Percentiles rank a stretch among this genome's conserved stretches.
Evolutionary conservation across 1,140 invertebrate species (phyloP).

Genomic region (Trachymyrmex cornetzi): DNA sequence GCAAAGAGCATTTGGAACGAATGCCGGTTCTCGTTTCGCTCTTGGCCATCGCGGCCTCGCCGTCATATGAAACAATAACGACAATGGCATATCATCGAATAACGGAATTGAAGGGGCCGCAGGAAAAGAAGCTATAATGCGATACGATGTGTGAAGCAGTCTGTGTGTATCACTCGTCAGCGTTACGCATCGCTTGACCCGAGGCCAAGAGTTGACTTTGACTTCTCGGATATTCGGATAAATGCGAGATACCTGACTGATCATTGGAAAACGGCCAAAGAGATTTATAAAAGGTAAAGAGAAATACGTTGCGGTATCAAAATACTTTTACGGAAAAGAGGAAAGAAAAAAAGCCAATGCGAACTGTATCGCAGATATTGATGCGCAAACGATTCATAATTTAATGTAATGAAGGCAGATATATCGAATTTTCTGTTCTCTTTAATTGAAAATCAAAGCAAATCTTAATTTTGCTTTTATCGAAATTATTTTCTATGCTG

Average conservation of each 20-base stretch:
- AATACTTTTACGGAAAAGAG: neutral
- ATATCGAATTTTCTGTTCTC: neutral
- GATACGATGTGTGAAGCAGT: constrained; percentile 14
- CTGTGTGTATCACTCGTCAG: neutral
- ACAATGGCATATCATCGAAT: constrained; percentile 30
- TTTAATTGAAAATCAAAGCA: neutral
- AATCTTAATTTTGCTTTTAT: neutral
- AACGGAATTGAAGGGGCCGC: constrained; percentile 21
- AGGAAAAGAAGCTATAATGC: neutral
- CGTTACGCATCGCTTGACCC: constrained; percentile 44
- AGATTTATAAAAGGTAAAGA: neutral
- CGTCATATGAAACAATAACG: constrained; percentile 22
- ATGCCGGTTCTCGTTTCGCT: constrained; percentile 6
- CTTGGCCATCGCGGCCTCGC: neutral
- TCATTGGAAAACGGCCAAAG: constrained; percentile 25
- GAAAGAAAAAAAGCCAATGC: neutral
- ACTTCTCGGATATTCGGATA: constrained; percentile 22
- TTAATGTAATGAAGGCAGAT: neutral
- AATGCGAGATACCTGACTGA: constrained; percentile 31
- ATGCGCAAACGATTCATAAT: neutral
- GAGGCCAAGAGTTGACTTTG: constrained; percentile 32
- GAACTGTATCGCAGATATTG: neutral
- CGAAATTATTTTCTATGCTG: neutral
- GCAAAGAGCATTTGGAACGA: constrained; percentile 37
- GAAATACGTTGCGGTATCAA: constrained; percentile 9